Conservation (phyloP, 2,888 invertebrate species). For the Stenchaetothrips biformis region DNA sequence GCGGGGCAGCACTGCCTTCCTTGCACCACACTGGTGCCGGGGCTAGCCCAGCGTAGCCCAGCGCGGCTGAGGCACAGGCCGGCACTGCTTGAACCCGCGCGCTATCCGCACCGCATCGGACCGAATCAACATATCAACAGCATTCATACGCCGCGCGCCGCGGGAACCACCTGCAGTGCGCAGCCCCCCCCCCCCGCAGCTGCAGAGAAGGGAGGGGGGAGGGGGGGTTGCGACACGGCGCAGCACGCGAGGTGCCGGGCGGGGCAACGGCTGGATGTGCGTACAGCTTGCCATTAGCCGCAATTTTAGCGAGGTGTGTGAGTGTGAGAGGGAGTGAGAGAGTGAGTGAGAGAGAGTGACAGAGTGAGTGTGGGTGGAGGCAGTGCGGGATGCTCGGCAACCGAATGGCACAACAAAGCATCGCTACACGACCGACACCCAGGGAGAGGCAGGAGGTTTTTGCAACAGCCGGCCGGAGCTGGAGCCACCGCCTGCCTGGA, state of each 20-base stretch:
- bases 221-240: neutral
- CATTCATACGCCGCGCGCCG: neutral
- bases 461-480: neutral
- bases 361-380: too few species aligned
- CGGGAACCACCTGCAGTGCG: neutral
- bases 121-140: conserved; percentile 17
- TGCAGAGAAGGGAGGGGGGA: neutral
- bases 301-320: too few species aligned
- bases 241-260: neutral
- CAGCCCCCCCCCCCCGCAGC: neutral
- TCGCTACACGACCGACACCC: neutral
- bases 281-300: too few species aligned
- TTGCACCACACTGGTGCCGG: too few species aligned
- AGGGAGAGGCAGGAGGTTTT: neutral
- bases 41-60: too few species aligned
- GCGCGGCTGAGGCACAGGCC: neutral
- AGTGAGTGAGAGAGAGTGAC: too few species aligned
- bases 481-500: too few species aligned
- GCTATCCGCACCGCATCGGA: conserved; percentile 6
- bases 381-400: too few species aligned
- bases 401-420: too few species aligned
- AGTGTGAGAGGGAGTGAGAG: too few species aligned
- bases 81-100: neutral
- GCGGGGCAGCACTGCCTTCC: too few species aligned
- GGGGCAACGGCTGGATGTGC: neutral